These are phyloP conservation scores for roundworm (Caenorhabditis elegans) DNA, from an alignment of 1,140 invertebrate genomes.

Conservation along the genomic window WBcel235 BX284605.5:14774501-14775000, in stretches of 20 bases:
- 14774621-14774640: neutral
- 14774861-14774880: too few species aligned
- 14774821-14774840: too few species aligned
- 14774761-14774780: neutral
- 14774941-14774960: too few species aligned
- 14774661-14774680: conserved; percentile 4
- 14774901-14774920: too few species aligned
- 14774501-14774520: neutral
- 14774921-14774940: too few species aligned
- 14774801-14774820: too few species aligned
- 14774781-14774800: too few species aligned
- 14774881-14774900: too few species aligned
- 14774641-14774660: conserved; percentile 4
- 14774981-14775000: too few species aligned
- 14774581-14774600: conserved; percentile 4
- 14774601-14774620: conserved; percentile 15
- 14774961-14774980: too few species aligned
- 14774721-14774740: neutral
- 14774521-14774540: neutral
- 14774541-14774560: neutral
- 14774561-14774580: neutral
- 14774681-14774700: neutral
- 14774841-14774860: too few species aligned
- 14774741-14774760: neutral
- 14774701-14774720: neutral